Conservation (phyloP, 2,113 vertebrate genomes). For the Myrmecophaga tridactyla region DNA sequence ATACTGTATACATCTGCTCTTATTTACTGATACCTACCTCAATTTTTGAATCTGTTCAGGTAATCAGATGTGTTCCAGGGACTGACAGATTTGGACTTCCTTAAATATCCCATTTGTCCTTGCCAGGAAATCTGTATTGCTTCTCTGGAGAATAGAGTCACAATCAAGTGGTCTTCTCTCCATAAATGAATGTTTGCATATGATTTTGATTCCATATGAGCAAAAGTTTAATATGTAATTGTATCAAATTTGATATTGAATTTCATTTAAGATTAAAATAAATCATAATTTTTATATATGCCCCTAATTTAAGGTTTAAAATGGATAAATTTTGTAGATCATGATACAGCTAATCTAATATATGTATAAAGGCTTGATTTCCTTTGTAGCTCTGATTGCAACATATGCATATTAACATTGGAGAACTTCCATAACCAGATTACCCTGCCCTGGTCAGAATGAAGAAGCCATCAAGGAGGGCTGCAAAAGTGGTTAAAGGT, state of each 20-base stretch:
- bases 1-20: background rate
- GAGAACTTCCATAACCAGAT: background rate
- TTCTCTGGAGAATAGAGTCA: background rate
- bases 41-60: background rate
- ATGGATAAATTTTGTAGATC: background rate
- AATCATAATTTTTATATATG: background rate
- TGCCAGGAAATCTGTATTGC: background rate
- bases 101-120: background rate
- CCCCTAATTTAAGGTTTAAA: background rate
- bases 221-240: background rate
- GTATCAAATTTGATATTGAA: background rate
- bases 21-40: background rate
- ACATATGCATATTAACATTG: background rate
- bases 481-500: background rate
- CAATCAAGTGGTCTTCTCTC: background rate
- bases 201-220: background rate
- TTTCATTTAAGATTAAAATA: background rate
- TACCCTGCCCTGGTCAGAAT: background rate
- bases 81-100: background rate
- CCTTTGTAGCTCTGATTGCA: background rate
- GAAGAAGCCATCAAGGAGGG: background rate
- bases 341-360: background rate
- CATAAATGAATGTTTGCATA: background rate
- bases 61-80: background rate
- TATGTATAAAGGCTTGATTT: background rate